Conservation (phyloP, 2,113 vertebrate species). For the Limanda limanda region DNA sequence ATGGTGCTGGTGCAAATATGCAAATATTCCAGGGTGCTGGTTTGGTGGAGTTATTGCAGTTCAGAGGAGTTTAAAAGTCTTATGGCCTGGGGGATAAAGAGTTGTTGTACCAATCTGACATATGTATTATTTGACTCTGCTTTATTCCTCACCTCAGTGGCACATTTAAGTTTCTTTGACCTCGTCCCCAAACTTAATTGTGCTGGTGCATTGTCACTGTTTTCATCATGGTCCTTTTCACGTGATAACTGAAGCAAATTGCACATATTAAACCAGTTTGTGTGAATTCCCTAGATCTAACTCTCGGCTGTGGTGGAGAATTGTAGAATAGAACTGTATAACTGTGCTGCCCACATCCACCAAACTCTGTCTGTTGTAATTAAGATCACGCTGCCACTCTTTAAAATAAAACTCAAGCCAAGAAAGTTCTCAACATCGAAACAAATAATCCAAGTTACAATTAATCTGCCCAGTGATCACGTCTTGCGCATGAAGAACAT, state of each 20-base stretch:
- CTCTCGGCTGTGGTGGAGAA: background rate
- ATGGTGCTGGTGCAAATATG: too few species aligned
- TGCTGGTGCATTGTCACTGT: too few species aligned
- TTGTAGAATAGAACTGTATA: background rate
- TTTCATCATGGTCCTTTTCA: too few species aligned
- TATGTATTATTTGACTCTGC: too few species aligned
- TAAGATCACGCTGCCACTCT: conserved; percentile 8
- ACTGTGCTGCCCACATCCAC: conserved; percentile 2
- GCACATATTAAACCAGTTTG: background rate
- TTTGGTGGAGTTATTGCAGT: too few species aligned
- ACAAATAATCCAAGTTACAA: conserved; percentile 74
- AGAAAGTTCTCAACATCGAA: conserved; percentile 63
- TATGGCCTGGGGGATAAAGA: too few species aligned
- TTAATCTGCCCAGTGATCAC: conserved; percentile 80
- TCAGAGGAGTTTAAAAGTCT: too few species aligned
- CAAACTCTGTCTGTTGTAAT: conserved; percentile 15
- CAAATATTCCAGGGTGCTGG: too few species aligned
- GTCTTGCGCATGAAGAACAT: conserved; percentile 73
- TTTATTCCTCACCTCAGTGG: too few species aligned
- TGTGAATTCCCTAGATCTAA: background rate
- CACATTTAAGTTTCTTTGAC: too few species aligned
- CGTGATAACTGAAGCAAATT: background rate
- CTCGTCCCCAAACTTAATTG: too few species aligned
- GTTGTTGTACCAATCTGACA: too few species aligned
- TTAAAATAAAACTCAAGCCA: conserved; percentile 48